Base-by-base conservation (phyloP, 1,140 invertebrate genomes). In the Carposina sasakii region DNA sequence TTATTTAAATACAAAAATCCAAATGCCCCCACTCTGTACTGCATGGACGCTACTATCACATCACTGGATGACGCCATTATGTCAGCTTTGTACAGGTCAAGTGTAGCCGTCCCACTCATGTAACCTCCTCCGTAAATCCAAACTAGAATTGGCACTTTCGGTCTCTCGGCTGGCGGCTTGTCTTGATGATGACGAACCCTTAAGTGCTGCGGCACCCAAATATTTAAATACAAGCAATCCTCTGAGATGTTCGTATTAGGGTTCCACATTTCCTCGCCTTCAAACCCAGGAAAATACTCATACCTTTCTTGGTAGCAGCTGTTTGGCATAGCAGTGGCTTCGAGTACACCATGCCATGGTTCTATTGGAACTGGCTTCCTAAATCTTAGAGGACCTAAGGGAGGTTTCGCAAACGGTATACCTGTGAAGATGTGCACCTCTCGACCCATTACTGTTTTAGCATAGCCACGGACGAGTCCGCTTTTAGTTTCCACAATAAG, bases 231-330 rank as follows among this genome's bases (percentile, higher is more conserved):
- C 0, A 98, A 85, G 72, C 96, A 98, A 75, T 98, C 96, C 86
- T 98, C 96, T 9, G 93, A 95, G 48, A 96, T 91, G 70, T 94
- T 93, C 0, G 95, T 96, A 61, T 96, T 96, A 0, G 95, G 94
- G 81, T 97, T 97, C 96, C 96, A 98, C 93, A 97, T 97, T 67
- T 95, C 93, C 62, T 96, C 94, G n/a, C 94, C 94, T 48, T 92
- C 90, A 76, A 96, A 96, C 1, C 93, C 94, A 0, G 93, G 93
- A 59, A 96, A 96, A 67, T 94, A 95, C 70, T 95, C 93, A 72
- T 94, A 95, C 46, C 91, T 88, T 72, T 95, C 94, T 76, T 95
- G 93, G 61, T 91, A 93, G 82, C 94, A 96, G 52, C 92, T 93
- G 70, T 94, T 94, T 19, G 93, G 93, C 70, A 93, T 81, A 15